phyloP scores from a whole-genome alignment of 2,797 vertebrate species.

The Pempheris klunzingeri region DNA sequence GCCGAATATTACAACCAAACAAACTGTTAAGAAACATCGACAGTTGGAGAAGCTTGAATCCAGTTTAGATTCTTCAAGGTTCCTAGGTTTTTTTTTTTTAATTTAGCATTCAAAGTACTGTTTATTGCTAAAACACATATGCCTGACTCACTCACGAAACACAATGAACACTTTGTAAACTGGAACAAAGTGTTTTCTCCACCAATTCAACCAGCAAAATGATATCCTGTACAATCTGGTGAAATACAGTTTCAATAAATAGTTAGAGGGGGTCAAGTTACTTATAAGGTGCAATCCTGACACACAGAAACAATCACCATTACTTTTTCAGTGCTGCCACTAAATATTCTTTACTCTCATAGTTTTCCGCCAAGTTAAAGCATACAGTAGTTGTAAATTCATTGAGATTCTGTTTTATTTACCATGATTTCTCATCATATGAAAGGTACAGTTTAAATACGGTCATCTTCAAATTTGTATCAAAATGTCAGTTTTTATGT shows the following conservation, averaged over 20 bases:
- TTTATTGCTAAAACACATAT: background rate
- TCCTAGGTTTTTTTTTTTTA: background rate
- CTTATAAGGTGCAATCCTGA: background rate
- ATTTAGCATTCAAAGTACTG: background rate
- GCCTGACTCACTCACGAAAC: background rate
- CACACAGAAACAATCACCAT: background rate
- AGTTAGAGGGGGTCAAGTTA: constrained; percentile 1
- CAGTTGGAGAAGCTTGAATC: background rate
- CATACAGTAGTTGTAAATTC: constrained; percentile 28
- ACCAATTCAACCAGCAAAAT: background rate
- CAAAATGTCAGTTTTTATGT: constrained; percentile 57
- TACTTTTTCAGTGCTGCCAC: constrained; percentile 1
- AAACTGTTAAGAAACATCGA: background rate
- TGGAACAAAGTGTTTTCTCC: background rate
- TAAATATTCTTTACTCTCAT: background rate
- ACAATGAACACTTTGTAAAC: background rate
- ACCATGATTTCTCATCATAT: constrained; percentile 37
- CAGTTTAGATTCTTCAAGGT: background rate
- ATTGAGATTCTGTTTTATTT: constrained; percentile 28
- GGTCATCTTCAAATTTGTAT: constrained; percentile 47
- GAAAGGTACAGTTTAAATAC: constrained; percentile 34
- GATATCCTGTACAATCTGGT: background rate
- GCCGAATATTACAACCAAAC: background rate
- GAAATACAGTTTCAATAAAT: background rate
- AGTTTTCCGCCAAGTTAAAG: constrained; percentile 3